Conservation (phyloP, 2,888 invertebrate genomes). For the Nineta flava region DNA sequence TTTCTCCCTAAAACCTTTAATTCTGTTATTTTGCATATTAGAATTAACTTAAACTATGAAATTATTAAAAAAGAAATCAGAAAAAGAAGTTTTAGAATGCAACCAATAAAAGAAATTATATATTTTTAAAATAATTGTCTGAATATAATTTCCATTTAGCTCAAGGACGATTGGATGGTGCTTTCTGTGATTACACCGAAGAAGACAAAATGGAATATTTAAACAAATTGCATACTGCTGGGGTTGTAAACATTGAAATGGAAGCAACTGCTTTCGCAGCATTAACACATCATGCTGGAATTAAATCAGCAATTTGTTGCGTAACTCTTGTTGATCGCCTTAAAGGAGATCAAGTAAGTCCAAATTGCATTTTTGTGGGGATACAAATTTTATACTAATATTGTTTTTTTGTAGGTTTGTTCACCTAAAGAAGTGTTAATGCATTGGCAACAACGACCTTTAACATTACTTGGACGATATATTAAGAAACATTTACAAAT, state of each 20-base stretch:
- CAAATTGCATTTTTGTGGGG: neutral
- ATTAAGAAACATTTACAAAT: conserved; percentile 69
- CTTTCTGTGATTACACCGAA: conserved; percentile 87
- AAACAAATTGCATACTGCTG: conserved; percentile 51
- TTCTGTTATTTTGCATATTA: too few species aligned
- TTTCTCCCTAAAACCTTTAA: too few species aligned
- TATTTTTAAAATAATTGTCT: too few species aligned
- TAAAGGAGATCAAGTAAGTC: conserved; percentile 77
- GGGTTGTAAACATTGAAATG: conserved; percentile 95
- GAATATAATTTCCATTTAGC: conserved; percentile 32
- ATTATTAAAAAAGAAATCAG: too few species aligned
- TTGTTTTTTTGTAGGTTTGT: conserved; percentile 42
- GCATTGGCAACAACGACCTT: conserved; percentile 84
- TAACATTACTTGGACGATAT: conserved; percentile 64
- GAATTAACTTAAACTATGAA: too few species aligned
- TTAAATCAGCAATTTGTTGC: conserved; percentile 86
- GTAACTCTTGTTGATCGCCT: conserved; percentile 84
- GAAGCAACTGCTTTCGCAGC: conserved; percentile 89
- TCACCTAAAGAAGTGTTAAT: conserved; percentile 77
- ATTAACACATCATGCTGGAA: conserved; percentile 82
- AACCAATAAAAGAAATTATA: too few species aligned
- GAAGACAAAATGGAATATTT: conserved; percentile 84
- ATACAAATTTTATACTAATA: neutral
- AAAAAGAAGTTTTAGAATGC: too few species aligned
- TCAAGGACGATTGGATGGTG: conserved; percentile 89